These are phyloP conservation scores for Lordiphosa fenestrarum DNA, from an alignment of 2,888 invertebrate species.

Conservation along the genomic window DNA sequence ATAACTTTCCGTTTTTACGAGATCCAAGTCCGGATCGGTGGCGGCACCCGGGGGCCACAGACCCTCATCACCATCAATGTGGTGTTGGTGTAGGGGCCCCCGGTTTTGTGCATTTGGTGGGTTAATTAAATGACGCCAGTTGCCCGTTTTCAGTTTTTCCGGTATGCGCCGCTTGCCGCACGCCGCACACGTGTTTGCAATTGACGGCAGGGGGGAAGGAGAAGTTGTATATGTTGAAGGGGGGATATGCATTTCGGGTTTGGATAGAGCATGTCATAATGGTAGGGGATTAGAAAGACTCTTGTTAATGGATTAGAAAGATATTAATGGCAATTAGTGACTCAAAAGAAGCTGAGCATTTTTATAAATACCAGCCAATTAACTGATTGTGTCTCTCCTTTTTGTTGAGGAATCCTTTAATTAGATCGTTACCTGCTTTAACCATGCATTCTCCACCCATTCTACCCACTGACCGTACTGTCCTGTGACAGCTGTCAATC, in stretches of 20 bases:
- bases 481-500: slow-evolving; percentile 60
- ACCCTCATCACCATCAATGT: slow-evolving; percentile 55
- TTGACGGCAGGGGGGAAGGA: slow-evolving; percentile 43
- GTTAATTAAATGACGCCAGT: slow-evolving; percentile 75
- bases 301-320: slow-evolving; percentile 61
- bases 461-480: neutral
- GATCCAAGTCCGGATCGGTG: slow-evolving; percentile 29
- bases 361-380: neutral
- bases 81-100: slow-evolving; percentile 40
- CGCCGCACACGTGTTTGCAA: slow-evolving; percentile 73
- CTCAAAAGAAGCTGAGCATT: neutral
- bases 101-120: slow-evolving; percentile 45
- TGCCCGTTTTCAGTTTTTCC: slow-evolving; percentile 14
- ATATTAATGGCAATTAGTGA: slow-evolving; percentile 22
- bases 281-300: slow-evolving; percentile 49
- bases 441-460: slow-evolving; percentile 3
- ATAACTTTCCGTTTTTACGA: slow-evolving; percentile 66
- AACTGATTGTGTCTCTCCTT: slow-evolving; percentile 4
- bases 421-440: slow-evolving; percentile 12
- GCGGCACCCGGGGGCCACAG: slow-evolving; percentile 12
- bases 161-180: slow-evolving; percentile 31
- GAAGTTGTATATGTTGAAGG: neutral
- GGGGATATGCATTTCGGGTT: slow-evolving; percentile 30
- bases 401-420: slow-evolving; percentile 7
- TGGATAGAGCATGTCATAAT: slow-evolving; percentile 30